These are phyloP conservation scores for Cataglyphis hispanica DNA, from an alignment of 1,140 invertebrate genomes.

Conservation along the genomic window DNA sequence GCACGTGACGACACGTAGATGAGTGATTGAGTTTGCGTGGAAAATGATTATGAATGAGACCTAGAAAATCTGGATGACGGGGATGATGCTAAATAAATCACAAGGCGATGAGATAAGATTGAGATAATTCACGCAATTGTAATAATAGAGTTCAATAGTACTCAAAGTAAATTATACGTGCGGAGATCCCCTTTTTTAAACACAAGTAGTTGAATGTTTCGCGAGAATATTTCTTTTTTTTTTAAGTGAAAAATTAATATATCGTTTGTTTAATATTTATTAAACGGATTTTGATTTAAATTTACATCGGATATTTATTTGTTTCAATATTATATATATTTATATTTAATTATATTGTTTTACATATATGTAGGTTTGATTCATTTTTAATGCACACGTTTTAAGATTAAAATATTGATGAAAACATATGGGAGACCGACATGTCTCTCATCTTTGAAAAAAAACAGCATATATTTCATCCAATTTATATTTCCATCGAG, in stretches of 20 bases:
- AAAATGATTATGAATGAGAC: constrained; percentile 4
- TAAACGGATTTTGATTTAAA: background rate
- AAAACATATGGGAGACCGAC: background rate
- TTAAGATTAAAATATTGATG: constrained; percentile 2
- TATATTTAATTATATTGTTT: background rate
- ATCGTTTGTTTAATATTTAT: background rate
- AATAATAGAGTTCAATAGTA: background rate
- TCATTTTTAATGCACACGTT: background rate
- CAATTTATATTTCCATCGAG: background rate
- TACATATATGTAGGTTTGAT: background rate
- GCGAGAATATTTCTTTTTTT: background rate
- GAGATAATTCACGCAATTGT: constrained; percentile 20
- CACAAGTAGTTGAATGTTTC: background rate
- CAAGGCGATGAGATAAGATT: constrained; percentile 12
- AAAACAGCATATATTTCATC: background rate
- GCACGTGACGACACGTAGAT: constrained; percentile 49
- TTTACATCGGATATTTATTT: background rate
- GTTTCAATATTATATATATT: background rate
- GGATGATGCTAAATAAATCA: constrained; percentile 9
- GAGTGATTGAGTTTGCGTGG: constrained; percentile 39
- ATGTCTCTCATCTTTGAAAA: background rate
- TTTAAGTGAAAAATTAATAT: background rate
- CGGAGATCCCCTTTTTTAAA: background rate
- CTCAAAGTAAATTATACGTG: background rate
- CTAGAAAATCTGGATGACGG: constrained; percentile 4